These are phyloP conservation scores for Zaprionus davidi DNA, from an alignment of 1,140 invertebrate species.

Conservation along the genomic window DNA sequence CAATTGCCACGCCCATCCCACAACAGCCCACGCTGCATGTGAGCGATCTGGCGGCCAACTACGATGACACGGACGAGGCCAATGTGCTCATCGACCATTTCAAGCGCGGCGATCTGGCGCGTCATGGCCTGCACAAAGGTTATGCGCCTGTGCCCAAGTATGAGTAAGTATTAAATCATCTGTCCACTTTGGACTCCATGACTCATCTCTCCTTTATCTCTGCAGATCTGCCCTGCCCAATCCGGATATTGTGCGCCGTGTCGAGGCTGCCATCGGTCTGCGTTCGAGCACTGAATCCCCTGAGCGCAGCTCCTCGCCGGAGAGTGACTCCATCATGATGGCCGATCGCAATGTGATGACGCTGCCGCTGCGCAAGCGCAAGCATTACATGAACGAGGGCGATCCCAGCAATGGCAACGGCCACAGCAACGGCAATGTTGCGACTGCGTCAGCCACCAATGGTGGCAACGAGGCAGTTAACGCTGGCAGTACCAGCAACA, in stretches of 20 bases:
- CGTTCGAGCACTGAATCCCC: conserved; percentile 86
- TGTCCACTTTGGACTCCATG: background rate
- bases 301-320: conserved; percentile 86
- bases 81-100: conserved; percentile 79
- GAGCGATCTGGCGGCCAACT: conserved; percentile 70
- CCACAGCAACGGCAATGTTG: background rate
- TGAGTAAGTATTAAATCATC: conserved; percentile 63
- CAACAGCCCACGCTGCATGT: conserved; percentile 59
- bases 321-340: conserved; percentile 86
- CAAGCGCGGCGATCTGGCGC: conserved; percentile 70
- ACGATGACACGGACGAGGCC: conserved; percentile 76
- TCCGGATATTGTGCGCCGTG: conserved; percentile 88
- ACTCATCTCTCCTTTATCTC: conserved; percentile 12
- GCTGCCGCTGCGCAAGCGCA: conserved; percentile 91
- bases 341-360: conserved; percentile 87
- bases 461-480: conserved; percentile 1
- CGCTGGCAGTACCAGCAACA: conserved; percentile 19
- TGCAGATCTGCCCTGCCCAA: conserved; percentile 85
- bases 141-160: conserved; percentile 80
- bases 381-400: conserved; percentile 90
- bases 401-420: conserved; percentile 66
- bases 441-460: background rate
- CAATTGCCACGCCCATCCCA: conserved; percentile 32
- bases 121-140: conserved; percentile 75
- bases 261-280: conserved; percentile 89